Evolutionary conservation across 2,113 vertebrate genomes (phyloP).

Genomic region (Psettodes erumei): DNA sequence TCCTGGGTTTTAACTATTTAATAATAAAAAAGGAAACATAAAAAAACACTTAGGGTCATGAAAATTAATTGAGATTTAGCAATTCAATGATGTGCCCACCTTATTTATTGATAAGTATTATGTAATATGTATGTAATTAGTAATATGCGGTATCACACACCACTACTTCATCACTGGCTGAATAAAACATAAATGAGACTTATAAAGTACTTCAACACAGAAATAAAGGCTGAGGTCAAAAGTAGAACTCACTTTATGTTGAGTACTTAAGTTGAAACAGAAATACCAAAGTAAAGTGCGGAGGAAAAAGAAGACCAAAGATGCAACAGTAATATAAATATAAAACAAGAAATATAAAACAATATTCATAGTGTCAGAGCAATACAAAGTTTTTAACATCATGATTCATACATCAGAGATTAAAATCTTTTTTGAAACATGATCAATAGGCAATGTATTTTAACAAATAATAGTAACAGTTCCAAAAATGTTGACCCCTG

Average conservation of each 20-base stretch:
- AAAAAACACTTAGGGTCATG: too few species aligned
- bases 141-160: too few species aligned
- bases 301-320: too few species aligned
- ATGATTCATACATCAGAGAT: neutral
- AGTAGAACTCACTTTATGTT: neutral
- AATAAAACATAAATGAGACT: neutral
- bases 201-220: neutral
- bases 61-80: too few species aligned
- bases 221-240: neutral
- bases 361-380: neutral
- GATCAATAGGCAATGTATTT: neutral
- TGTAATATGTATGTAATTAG: too few species aligned
- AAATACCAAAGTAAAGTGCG: neutral
- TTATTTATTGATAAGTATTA: too few species aligned
- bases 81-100: too few species aligned
- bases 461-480: neutral
- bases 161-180: neutral
- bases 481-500: neutral
- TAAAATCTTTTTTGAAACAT: neutral
- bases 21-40: too few species aligned
- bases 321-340: too few species aligned
- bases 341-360: too few species aligned
- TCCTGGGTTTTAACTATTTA: too few species aligned
- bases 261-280: neutral
- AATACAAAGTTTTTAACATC: neutral